Percentiles rank a stretch among this genome's conserved stretches.
phyloP scores from a whole-genome alignment of 2,888 invertebrate species.

The Gari tellinella region DNA sequence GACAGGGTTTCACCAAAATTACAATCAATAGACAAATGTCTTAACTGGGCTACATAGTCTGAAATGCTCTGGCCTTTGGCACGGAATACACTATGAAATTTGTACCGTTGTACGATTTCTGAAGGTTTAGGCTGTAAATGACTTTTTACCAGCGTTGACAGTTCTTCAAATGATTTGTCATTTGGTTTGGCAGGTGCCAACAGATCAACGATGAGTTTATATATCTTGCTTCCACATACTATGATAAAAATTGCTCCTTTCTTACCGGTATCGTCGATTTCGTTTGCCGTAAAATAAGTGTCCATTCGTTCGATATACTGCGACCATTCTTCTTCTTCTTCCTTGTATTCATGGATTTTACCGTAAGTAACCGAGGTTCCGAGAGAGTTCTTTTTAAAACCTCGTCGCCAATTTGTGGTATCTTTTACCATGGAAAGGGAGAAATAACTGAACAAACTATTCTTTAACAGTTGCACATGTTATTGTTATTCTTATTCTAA shows the following conservation, averaged over 20 bases:
- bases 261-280: slow-evolving; percentile 16
- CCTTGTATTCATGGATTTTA: slow-evolving; percentile 15
- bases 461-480: too few relatives aligned
- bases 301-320: slow-evolving; percentile 33
- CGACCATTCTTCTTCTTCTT: slow-evolving; percentile 10
- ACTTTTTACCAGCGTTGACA: slow-evolving; percentile 24
- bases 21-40: slow-evolving; percentile 43
- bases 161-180: slow-evolving; percentile 9
- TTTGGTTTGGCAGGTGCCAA: slow-evolving; percentile 22
- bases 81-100: slow-evolving; percentile 30
- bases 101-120: slow-evolving; percentile 41
- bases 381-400: neutral
- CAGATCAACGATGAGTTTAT: slow-evolving; percentile 29
- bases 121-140: slow-evolving; percentile 43
- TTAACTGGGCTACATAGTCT: slow-evolving; percentile 34
- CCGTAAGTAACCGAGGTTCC: slow-evolving; percentile 3
- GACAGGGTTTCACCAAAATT: slow-evolving; percentile 36
- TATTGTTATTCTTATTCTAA: too few relatives aligned
- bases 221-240: slow-evolving; percentile 27
- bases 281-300: slow-evolving; percentile 37
- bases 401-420: slow-evolving; percentile 19
- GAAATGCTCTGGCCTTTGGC: neutral
- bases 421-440: neutral
- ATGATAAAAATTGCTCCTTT: slow-evolving; percentile 21
- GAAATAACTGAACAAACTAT: too few relatives aligned